Conservation (phyloP, 2,113 vertebrate genomes). For the human region DNA sequence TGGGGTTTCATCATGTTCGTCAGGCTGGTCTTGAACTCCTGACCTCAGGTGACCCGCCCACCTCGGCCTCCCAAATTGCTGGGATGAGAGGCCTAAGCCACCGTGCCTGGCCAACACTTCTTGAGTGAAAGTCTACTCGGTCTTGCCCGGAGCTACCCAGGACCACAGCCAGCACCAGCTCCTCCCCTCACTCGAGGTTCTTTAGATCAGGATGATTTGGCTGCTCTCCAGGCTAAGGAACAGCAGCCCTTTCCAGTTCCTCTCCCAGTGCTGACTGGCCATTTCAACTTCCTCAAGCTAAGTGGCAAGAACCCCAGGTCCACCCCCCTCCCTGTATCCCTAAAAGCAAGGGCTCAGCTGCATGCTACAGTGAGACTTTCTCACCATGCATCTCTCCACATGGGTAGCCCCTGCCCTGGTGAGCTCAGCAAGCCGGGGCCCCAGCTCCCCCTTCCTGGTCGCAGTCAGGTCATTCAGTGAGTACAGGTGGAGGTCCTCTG, state of each 20-base stretch:
- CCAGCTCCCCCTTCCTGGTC: slow-evolving; percentile 92
- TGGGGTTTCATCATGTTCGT: no score
- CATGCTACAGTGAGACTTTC: slow-evolving; percentile 1
- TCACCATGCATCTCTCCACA: slow-evolving; percentile 93
- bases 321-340: neutral
- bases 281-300: neutral
- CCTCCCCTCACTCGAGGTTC: neutral
- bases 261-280: neutral
- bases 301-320: neutral
- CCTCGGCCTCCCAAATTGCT: no score
- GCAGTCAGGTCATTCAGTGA: slow-evolving; percentile 91
- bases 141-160: neutral
- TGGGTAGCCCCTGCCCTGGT: slow-evolving; percentile 90
- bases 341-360: neutral
- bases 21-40: no score
- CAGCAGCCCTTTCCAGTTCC: neutral
- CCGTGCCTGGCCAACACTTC: no score
- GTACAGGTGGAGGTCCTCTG: slow-evolving; percentile 96
- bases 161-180: neutral
- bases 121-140: neutral
- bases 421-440: slow-evolving; percentile 90
- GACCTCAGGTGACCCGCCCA: no score
- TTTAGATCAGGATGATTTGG: neutral
- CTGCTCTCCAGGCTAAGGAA: neutral
- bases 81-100: no score